Evolutionary conservation across 2,888 invertebrate genomes (phyloP).

Genomic region (Pachycephus smyrnensis): DNA sequence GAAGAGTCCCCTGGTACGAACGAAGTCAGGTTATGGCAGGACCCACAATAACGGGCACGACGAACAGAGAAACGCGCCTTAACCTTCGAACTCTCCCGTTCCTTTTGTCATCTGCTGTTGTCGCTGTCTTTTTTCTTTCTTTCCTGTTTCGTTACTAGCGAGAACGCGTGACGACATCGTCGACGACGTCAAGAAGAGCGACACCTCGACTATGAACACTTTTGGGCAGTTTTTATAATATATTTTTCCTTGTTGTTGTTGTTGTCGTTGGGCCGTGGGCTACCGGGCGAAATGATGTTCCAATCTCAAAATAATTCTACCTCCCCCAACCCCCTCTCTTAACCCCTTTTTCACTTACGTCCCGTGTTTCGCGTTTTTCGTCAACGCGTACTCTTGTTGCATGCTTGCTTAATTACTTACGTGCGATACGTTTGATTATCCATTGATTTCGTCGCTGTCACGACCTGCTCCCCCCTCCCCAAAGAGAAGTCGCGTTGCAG

Average conservation of each 20-base stretch:
- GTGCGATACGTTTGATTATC: not conserved
- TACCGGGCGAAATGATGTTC: not conserved
- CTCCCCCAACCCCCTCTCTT: not conserved
- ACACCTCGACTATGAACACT: constrained; percentile 62
- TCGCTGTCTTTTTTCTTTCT: not conserved
- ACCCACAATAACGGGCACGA: not conserved
- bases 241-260: not conserved
- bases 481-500: constrained; percentile 44
- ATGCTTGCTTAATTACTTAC: not conserved
- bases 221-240: constrained; percentile 53
- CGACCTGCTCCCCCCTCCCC: not conserved
- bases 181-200: constrained; percentile 35
- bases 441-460: not conserved
- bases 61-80: not conserved
- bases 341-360: not conserved
- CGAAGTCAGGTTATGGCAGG: not conserved
- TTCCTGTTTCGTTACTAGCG: constrained; percentile 5
- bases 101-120: constrained; percentile 16
- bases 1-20: no score
- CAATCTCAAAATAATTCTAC: not conserved
- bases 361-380: not conserved
- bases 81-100: constrained; percentile 16
- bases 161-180: constrained; percentile 31
- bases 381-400: no score
- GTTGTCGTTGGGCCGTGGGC: not conserved